Base-by-base conservation (phyloP, 2,888 invertebrate species). In the Brassicogethes aeneus region DNA sequence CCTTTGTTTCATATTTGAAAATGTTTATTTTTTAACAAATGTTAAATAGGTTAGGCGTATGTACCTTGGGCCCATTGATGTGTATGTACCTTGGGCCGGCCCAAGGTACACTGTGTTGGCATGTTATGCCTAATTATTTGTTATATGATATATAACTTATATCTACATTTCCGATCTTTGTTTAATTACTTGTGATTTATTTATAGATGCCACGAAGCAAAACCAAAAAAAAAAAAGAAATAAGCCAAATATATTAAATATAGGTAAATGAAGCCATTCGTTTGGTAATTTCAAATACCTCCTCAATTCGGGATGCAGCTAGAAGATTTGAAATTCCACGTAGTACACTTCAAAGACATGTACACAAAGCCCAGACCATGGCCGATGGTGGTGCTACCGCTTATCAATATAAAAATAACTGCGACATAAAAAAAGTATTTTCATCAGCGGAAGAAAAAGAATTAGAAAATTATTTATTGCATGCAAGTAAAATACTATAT, bases 11-110 rank as follows among this genome's bases (percentile, higher is more conserved):
- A 23, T 10, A 23, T 23, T 23, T 10, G 23, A 23, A 23, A 23
- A 23, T 23, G 23, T 23, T 23, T 23, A 23, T 23, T 23, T 23
- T 23, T 23, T 23, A 23, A 23, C 23, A 23, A 23, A 23, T 23
- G 23, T 23, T 23, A 23, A 23, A 23, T 23, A 23, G 23, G 23
- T 23, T 23, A 23, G 23, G 23, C 23, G 23, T 23, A 10, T 23
- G 23, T 23, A 23, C 23, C 23, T 23, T 23, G 23, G 23, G 23
- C 23, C 23, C 23, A 23, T 23, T 23, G 5, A 23, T 23, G 10
- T 23, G 23, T 7, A 23, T 23, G 23, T 23, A 23, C 23, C 23
- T 23, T 23, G 23, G 23, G 23, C 23, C 23, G 23, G 23, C 23
- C 23, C 23, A 23, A 23, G 23, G 23, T 23, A 23, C 23, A 23